Conservation (phyloP, 2,113 vertebrate genomes). For the Melanostigma gelatinosum region DNA sequence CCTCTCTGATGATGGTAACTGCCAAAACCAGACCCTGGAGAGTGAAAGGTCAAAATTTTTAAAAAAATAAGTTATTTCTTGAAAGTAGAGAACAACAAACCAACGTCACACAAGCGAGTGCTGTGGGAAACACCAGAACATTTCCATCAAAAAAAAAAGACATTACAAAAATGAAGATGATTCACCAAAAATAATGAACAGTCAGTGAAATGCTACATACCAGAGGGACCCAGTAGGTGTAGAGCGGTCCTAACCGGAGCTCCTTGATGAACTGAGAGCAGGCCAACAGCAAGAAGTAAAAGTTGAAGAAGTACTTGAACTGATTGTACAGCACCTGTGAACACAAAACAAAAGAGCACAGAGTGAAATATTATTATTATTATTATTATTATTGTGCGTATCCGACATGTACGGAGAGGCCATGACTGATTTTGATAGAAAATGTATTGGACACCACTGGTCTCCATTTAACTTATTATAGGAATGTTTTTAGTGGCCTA, state of each 20-base stretch:
- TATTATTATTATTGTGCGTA: neutral
- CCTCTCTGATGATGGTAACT: conserved; percentile 93
- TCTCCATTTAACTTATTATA: neutral
- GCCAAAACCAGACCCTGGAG: conserved; percentile 92
- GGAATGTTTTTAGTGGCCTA: neutral
- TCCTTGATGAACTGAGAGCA: conserved; percentile 97
- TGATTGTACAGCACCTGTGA: conserved; percentile 95
- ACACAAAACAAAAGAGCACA: conserved; percentile 31
- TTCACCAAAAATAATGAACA: conserved; percentile 3
- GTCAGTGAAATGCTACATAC: conserved; percentile 78
- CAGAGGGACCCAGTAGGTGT: conserved; percentile 99
- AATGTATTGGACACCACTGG: neutral
- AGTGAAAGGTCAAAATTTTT: conserved; percentile 18
- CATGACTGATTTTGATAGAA: neutral
- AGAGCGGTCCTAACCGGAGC: conserved; percentile 92
- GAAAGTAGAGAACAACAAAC: neutral
- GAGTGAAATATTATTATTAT: too few relatives aligned
- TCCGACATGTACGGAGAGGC: neutral
- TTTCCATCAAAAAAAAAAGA: neutral
- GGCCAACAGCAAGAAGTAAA: conserved; percentile 96
- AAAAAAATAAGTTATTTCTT: neutral
- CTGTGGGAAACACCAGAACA: neutral
- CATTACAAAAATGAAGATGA: neutral
- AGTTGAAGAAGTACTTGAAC: conserved; percentile 99
- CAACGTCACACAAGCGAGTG: neutral